A percentile compares a stretch with the other conserved stretches of the same genome.
Conservation (phyloP, 2,113 vertebrate genomes). For the Gopherus evgoodei region DNA sequence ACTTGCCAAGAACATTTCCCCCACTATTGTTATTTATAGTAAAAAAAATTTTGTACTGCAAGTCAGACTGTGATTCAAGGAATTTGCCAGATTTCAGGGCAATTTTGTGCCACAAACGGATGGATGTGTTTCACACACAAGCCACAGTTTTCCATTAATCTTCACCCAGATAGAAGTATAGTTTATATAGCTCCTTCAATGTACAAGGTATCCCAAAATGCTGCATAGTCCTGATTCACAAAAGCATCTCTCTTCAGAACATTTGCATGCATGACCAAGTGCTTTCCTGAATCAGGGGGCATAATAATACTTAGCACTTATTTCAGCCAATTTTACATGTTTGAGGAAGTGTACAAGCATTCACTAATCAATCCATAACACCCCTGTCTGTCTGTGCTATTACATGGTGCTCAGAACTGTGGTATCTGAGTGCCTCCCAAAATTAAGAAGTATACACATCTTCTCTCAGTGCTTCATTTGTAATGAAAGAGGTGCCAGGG, state of each 20-base stretch:
- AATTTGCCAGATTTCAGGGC: not conserved
- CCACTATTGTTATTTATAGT: slow-evolving; percentile 48
- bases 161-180: not conserved
- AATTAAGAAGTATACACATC: not conserved
- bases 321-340: not conserved
- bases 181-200: not conserved
- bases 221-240: not conserved
- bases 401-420: not conserved
- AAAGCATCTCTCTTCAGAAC: not conserved
- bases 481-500: too few species aligned
- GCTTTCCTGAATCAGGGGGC: not conserved
- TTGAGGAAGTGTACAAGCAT: not conserved
- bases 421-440: not conserved
- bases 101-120: not conserved
- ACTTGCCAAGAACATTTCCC: slow-evolving; percentile 73
- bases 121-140: not conserved
- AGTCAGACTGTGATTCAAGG: not conserved
- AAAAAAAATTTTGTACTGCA: not conserved
- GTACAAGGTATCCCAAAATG: not conserved
- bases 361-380: not conserved
- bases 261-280: not conserved
- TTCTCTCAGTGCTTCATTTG: not conserved
- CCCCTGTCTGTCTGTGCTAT: not conserved
- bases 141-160: not conserved
- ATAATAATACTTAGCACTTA: not conserved